A percentile compares a stretch with the other conserved stretches of the same genome.
Evolutionary conservation across 2,888 invertebrate genomes (phyloP).

Genomic region (Stenodera caucasica): DNA sequence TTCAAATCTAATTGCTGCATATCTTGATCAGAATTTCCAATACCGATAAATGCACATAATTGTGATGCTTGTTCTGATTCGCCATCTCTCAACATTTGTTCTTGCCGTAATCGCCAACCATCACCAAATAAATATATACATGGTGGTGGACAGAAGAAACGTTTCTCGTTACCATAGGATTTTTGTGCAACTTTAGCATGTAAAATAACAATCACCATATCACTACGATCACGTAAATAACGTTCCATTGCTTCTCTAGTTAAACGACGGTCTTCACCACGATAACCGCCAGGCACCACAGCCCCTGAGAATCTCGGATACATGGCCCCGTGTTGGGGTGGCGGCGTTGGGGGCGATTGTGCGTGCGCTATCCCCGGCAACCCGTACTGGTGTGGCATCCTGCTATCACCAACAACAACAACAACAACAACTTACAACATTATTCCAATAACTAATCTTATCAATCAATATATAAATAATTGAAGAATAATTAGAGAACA

Average conservation of each 20-base stretch:
- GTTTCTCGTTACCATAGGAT: constrained; percentile 98
- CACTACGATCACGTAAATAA: constrained; percentile 90
- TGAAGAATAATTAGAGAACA: not conserved
- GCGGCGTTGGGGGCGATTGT: constrained; percentile 80
- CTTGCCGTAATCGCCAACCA: constrained; percentile 95
- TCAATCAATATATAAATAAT: not conserved
- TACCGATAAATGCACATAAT: constrained; percentile 98
- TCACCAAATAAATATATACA: constrained; percentile 98
- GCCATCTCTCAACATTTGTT: constrained; percentile 88
- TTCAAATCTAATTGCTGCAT: constrained; percentile 98
- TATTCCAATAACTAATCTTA: not conserved
- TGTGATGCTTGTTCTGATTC: constrained; percentile 89
- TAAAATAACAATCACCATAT: constrained; percentile 94
- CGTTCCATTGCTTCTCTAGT: constrained; percentile 95
- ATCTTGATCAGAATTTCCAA: constrained; percentile 97
- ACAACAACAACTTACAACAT: not conserved
- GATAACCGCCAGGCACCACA: constrained; percentile 65
- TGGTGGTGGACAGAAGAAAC: constrained; percentile 99
- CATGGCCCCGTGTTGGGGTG: constrained; percentile 66
- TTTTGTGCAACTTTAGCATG: constrained; percentile 99
- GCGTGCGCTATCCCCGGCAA: constrained; percentile 71
- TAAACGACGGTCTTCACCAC: constrained; percentile 79
- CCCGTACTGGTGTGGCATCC: constrained; percentile 83
- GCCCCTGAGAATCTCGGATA: constrained; percentile 65
- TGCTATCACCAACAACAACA: constrained; percentile 42